These are phyloP conservation scores for Callocephalon fimbriatum DNA, from an alignment of 2,113 vertebrate genomes.

Conservation along the genomic window DNA sequence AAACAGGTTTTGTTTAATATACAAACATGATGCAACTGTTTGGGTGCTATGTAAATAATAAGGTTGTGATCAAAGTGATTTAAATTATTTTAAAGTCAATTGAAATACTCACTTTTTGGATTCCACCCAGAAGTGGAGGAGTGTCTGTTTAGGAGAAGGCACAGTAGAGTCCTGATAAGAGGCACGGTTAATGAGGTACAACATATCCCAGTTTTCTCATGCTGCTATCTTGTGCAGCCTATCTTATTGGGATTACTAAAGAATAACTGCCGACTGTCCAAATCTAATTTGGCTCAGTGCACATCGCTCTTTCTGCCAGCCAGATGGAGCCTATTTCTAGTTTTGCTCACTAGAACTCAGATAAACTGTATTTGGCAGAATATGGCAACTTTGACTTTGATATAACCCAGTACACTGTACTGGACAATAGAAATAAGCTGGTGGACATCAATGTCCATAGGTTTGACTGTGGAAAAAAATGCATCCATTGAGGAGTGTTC, in stretches of 20 bases:
- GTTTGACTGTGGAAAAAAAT: neutral
- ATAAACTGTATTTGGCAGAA: slow-evolving; percentile 26
- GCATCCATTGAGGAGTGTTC: neutral
- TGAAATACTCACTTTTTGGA: neutral
- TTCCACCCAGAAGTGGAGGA: slow-evolving; percentile 1
- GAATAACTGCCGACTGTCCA: neutral
- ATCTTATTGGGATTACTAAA: slow-evolving; percentile 19
- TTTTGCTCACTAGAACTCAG: slow-evolving; percentile 14
- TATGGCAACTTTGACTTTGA: slow-evolving; percentile 16
- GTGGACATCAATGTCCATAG: neutral
- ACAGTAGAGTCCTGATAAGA: slow-evolving; percentile 31
- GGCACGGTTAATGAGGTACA: neutral
- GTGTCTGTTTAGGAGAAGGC: slow-evolving; percentile 12
- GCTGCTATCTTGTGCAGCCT: slow-evolving; percentile 18
- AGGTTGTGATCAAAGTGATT: slow-evolving; percentile 41
- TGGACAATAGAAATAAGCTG: slow-evolving; percentile 24
- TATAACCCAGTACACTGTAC: neutral
- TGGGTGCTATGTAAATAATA: slow-evolving; percentile 26
- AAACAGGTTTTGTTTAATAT: slow-evolving; percentile 33
- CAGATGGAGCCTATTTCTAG: slow-evolving; percentile 27
- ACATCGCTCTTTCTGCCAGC: neutral
- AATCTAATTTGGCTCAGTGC: slow-evolving; percentile 34
- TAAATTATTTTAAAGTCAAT: neutral
- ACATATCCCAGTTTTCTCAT: slow-evolving; percentile 18
- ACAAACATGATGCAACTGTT: slow-evolving; percentile 24